Evolutionary conservation across 2,797 vertebrate species (phyloP), one percentile per base, ranked within the genome.

Genomic region (Crossoptilon crossoptilon): DNA sequence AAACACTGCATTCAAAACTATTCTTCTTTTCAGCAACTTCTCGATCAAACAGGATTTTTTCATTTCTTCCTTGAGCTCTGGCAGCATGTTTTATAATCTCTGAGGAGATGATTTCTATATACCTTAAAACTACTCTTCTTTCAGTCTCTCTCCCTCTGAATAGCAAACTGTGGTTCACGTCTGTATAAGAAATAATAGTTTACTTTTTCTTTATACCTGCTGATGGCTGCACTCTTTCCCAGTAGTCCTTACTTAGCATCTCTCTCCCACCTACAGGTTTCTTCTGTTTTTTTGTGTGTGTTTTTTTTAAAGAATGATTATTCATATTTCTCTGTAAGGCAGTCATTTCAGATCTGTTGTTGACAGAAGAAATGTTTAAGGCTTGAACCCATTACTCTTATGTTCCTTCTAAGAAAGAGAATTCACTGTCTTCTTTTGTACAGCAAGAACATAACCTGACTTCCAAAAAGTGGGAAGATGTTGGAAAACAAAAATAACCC

Each of bases 231-330:
- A 81, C 82, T 1, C 0, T 84, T 93, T 85, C 91, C 89, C 90
- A 82, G 41, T 53, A 88, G 70, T 81, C 86, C 85, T 95, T 92
- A 86, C 73, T 94, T 93, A 95, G 93, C 73, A 90, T 51, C 76
- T 87, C 85, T 78, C 74, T 86, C 74, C 90, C 48, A 1, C 90
- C 85, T 70, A 93, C 95, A 81, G 75, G 68, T 91, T 93, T 95
- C 91, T 84, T 88, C 89, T 55, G 21, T 39, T 22, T 37, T 37
- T 37, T 37, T 37, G 4, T 37, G 37, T 37, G 31, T 18, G 41
- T 31, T 41, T 31, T 55, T 18, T 39, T 44, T 22, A 27, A 29
- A 51, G 48, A 39, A 88, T 73, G 91, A 96, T 76, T 84, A 81
- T 86, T 96, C 77, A 26, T 81, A 75, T 78, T 84, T 86, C 86